A percentile compares a stretch with the other conserved stretches of the same genome.
These are phyloP conservation scores for Molorchus minor DNA, from an alignment of 2,888 invertebrate genomes.

Conservation along the genomic window DNA sequence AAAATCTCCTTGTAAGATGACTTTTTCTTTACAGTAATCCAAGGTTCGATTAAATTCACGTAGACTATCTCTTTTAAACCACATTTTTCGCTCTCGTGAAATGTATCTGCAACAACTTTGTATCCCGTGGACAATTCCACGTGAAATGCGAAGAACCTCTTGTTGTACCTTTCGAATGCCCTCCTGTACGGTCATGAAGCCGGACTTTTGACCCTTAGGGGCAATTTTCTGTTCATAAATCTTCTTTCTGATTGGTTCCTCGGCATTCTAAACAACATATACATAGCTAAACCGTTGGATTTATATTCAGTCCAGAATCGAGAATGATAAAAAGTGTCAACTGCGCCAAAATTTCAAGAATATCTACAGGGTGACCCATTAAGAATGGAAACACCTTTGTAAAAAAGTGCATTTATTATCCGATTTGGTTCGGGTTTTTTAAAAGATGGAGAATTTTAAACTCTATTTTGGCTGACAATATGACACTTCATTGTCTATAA, in stretches of 20 bases:
- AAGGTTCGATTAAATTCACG: slow-evolving; percentile 66
- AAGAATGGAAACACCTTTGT: too few species aligned
- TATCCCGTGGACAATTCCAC: slow-evolving; percentile 74
- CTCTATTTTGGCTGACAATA: too few species aligned
- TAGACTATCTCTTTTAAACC: slow-evolving; percentile 71
- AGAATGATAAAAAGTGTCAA: neutral
- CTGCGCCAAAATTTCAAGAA: too few species aligned
- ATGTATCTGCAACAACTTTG: slow-evolving; percentile 73
- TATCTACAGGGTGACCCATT: too few species aligned
- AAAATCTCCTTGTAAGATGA: slow-evolving; percentile 67
- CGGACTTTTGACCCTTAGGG: slow-evolving; percentile 67
- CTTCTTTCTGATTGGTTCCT: slow-evolving; percentile 68
- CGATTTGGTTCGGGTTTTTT: too few species aligned
- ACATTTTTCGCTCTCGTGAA: slow-evolving; percentile 76
- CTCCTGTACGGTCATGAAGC: slow-evolving; percentile 68
- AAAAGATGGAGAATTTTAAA: too few species aligned
- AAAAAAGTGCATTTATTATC: too few species aligned
- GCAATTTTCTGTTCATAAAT: slow-evolving; percentile 72
- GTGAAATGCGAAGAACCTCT: slow-evolving; percentile 74
- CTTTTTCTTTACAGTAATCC: slow-evolving; percentile 66
- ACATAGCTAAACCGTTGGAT: neutral
- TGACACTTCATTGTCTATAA: too few species aligned
- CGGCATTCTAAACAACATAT: slow-evolving; percentile 64
- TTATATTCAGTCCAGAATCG: neutral
- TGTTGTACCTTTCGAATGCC: slow-evolving; percentile 69